Evolutionary conservation across 2,888 invertebrate genomes (phyloP), one percentile per base, ranked within the genome.

Genomic region (Meliscaeva auricollis): DNA sequence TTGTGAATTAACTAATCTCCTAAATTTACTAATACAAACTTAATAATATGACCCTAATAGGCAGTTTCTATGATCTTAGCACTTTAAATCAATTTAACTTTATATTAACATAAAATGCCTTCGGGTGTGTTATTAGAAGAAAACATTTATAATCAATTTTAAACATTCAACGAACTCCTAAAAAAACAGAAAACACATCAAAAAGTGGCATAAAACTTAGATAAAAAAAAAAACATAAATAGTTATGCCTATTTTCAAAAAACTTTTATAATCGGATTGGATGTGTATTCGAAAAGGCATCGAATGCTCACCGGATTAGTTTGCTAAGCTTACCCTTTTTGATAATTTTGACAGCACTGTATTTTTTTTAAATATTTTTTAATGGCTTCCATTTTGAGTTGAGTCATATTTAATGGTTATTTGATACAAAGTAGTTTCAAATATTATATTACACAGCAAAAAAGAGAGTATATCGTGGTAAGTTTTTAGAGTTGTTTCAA

Each of bases 241-340:
- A 62, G 20, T 13, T 26, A 44, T 35, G 26, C 15, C 41, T 44
- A 41, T 44, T 44, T 44, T 9, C 8, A n/a, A n/a, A 26, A 13
- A 44, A 22, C 26, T 62, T 44, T 44, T 62, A 17, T 60, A 62
- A 62, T 62, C 60, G 60, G 60, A 62, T 62, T 62, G n/a, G 44
- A 26, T 8, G 9, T 22, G 26, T 15, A 32, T 3, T 26, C 26
- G 3, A 62, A 41, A 22, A 62, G 41, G 26, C 26, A 26, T 26
- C 60, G 41, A 41, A 60, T 60, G 60, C 26, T 26, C 26, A 62
- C 15, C 22, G 26, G 26, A 22, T 62, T 22, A 38, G 38, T 15
- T 60, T 22, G n/a, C 8, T n/a, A 62, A 62, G 41, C 44, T 22
- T 41, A 62, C 9, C 35, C 22, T 3, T 54, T 30, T 17, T 38